phyloP scores from a whole-genome alignment of 2,888 invertebrate species.

The Endomychus coccineus region DNA sequence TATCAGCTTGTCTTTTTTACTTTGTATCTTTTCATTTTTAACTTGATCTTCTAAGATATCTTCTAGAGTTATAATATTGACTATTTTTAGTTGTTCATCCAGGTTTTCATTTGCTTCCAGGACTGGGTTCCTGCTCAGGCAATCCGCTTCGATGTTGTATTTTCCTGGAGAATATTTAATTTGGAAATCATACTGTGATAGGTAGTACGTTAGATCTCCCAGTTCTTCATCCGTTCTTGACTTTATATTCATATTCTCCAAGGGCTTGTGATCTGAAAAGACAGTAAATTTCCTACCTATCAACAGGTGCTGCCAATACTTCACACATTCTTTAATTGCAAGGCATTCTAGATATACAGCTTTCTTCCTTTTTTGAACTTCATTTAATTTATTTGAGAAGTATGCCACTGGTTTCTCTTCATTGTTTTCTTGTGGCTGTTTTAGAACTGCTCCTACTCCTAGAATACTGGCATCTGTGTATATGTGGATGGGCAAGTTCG shows the following conservation, averaged over 20 bases:
- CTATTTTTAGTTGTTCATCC: background rate
- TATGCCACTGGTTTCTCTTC: slow-evolving; percentile 16
- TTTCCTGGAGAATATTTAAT: slow-evolving; percentile 10
- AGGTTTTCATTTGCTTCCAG: background rate
- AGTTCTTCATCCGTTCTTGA: slow-evolving; percentile 17
- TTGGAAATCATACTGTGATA: slow-evolving; percentile 10
- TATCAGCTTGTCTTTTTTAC: no score
- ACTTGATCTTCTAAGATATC: background rate
- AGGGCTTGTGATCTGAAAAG: slow-evolving; percentile 18
- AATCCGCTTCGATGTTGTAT: slow-evolving; percentile 17
- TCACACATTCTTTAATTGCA: slow-evolving; percentile 18
- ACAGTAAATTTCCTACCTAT: slow-evolving; percentile 15
- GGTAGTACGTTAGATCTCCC: slow-evolving; percentile 12
- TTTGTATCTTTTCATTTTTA: no score
- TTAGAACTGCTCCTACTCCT: slow-evolving; percentile 25
- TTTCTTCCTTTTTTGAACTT: slow-evolving; percentile 17
- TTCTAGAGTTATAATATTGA: background rate
- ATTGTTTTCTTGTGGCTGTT: slow-evolving; percentile 16
- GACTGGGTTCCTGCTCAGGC: slow-evolving; percentile 10
- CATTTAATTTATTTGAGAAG: slow-evolving; percentile 18
- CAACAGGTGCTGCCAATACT: slow-evolving; percentile 18
- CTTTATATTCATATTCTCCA: slow-evolving; percentile 18
- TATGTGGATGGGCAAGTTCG: slow-evolving; percentile 20
- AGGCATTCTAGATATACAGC: slow-evolving; percentile 18
- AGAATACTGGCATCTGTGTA: slow-evolving; percentile 25